A percentile compares a stretch with the other conserved stretches of the same genome.
phyloP scores from a whole-genome alignment of 2,113 vertebrate species.

The Stigmatopora argus region DNA sequence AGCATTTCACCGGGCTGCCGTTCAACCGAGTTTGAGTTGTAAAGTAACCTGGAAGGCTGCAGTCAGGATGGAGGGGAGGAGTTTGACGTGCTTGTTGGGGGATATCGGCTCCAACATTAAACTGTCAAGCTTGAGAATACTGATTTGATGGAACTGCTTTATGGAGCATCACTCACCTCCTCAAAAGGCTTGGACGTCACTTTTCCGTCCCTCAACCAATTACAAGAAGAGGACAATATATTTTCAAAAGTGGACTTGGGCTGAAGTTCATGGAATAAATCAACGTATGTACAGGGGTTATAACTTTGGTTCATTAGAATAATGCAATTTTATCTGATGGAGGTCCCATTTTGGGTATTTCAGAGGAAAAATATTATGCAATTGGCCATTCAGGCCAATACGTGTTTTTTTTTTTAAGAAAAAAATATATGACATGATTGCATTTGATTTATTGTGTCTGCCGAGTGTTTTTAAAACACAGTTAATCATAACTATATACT shows the following conservation, averaged over 20 bases:
- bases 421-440: background rate
- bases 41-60: slow-evolving; percentile 24
- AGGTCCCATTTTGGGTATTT: slow-evolving; percentile 2
- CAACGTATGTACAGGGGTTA: background rate
- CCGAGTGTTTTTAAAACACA: background rate
- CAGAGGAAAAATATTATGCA: background rate
- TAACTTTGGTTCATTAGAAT: slow-evolving; percentile 5
- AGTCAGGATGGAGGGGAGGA: slow-evolving; percentile 55
- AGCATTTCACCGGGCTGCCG: slow-evolving; percentile 26
- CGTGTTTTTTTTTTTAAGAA: background rate
- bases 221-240: slow-evolving; percentile 2
- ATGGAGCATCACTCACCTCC: slow-evolving; percentile 22
- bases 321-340: slow-evolving; percentile 1
- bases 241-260: background rate
- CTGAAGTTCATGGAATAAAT: slow-evolving; percentile 2
- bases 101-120: slow-evolving; percentile 39
- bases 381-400: background rate
- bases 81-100: slow-evolving; percentile 44
- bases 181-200: slow-evolving; percentile 10
- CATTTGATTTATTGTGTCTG: background rate
- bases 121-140: slow-evolving; percentile 34
- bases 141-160: slow-evolving; percentile 31
- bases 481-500: background rate
- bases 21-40: slow-evolving; percentile 27
- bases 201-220: slow-evolving; percentile 11